Base-by-base conservation (phyloP, 2,888 invertebrate genomes). In the Mythimna impura region DNA sequence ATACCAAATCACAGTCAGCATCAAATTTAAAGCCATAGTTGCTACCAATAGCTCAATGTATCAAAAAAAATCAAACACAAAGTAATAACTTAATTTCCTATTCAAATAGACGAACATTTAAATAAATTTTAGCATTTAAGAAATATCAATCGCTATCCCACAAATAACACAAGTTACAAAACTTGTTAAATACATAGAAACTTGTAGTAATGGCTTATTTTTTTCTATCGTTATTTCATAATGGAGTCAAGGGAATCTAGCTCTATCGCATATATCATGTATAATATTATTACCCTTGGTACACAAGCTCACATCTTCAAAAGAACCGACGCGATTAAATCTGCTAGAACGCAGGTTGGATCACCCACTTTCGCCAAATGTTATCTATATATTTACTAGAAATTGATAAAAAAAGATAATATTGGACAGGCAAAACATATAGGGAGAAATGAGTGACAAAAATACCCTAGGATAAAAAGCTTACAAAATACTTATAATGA, bases 271-370 rank as follows among this genome's bases (percentile, higher is more conserved):
- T 86, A 81, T 81, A 79, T 80, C 71, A 83, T 80, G 78, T 80
- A 75, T 81, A 50, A 66, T 65, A 63, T 47, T 67, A 67, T 68
- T 50, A 67, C 30, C 78, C 14, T 67, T 86, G 71, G 72, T 71
- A 72, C 50, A 68, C 55, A 66, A 68, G 70, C 76, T 76, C 17
- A 66, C 40, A 69, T 82, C 73, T 76, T 83, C 84, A 87, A 83
- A 83, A 82, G 78, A 47, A 76, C 87, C 86, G 84, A 73, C 67
- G 25, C 55, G 87, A 89, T 88, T 82, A 78, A 63, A 87, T 88
- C 86, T 75, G 71, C 81, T 71, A 71, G 73, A 70, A 65, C 76
- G 43, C 66, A 69, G 57, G 47, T 70, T 8, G 8, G 22, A 65
- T 73, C 62, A 75, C 69, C 54, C 40, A 71, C 73, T 81, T 81